Evolutionary conservation across 2,113 vertebrate genomes (phyloP), one percentile per base, ranked within the genome.

Genomic region (Taxidea taxus): DNA sequence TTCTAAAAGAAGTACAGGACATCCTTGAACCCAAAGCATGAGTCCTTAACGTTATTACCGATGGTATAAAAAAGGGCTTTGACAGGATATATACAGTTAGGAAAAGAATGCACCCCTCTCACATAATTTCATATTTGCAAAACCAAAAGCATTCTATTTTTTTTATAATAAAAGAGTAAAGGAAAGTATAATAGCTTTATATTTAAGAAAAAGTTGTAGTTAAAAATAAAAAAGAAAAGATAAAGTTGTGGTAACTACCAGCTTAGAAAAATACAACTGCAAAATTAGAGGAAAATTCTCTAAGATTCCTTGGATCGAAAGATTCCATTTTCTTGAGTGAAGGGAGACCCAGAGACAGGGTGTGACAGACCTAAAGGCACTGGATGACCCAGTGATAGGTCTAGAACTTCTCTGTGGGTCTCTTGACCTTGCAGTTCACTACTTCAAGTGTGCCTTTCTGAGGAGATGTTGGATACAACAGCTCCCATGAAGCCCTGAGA

Each of bases 251-350:
- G 75, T 20, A 23, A 78, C 3, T 21, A 83, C 8, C 10, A 47
- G 23, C 10, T 92, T 90, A 78, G 72, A 89, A 95, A 94, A 97
- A 9, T 49, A 78, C 0, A 93, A 15, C 10, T 96, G 49, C 2
- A 68, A 77, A 92, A 74, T 34, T 49, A 34, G 42, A 80, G 31
- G 12, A 58, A 75, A 0, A 11, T 85, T 81, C 15, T 78, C 31
- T 44, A 21, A 80, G 54, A 39, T 39, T 47, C 42, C 27, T 47
- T 2, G 31, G n/a, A 10, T 62, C 7, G 31, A 92, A 54, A 68
- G 37, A 95, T 81, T 84, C 7, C 4, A 64, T 81, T 96, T 94
- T 78, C 37, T 80, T 77, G 34, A 92, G 92, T 49, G 44, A 93
- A 93, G n/a, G 77, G 58, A 91, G 42, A 29, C 20, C 62, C 42